Evolutionary conservation across 2,888 invertebrate species (phyloP).

Genomic region (Timema cristinae): DNA sequence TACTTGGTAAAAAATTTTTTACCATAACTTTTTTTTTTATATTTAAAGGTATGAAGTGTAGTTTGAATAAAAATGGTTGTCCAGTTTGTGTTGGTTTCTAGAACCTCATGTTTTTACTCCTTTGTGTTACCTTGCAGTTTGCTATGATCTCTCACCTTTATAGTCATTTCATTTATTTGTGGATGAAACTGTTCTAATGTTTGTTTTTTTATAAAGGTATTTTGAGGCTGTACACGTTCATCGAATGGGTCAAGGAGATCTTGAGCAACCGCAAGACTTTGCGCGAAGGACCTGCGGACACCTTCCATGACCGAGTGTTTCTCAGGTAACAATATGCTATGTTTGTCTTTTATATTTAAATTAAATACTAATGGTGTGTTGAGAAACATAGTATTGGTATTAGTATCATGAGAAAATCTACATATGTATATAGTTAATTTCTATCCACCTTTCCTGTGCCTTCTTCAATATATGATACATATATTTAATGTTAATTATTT

Average conservation of each 20-base stretch:
- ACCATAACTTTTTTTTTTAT: too few relatives aligned
- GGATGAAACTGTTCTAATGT: background rate
- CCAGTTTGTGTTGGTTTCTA: too few relatives aligned
- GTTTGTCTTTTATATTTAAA: too few relatives aligned
- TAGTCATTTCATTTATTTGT: background rate
- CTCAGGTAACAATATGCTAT: constrained; percentile 45
- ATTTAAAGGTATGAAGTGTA: background rate
- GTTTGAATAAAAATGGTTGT: background rate
- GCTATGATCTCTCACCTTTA: background rate
- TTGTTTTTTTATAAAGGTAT: constrained; percentile 57
- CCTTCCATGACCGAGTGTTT: constrained; percentile 87
- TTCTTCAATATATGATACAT: too few relatives aligned
- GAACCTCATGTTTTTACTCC: too few relatives aligned
- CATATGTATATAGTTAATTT: background rate
- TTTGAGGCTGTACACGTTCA: constrained; percentile 85
- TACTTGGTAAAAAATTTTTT: too few relatives aligned
- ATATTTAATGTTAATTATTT: background rate
- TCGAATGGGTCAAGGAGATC: constrained; percentile 96
- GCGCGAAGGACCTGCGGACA: constrained; percentile 55
- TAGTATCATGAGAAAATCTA: background rate
- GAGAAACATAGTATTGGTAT: background rate
- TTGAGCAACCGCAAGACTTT: constrained; percentile 53
- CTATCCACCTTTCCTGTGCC: background rate
- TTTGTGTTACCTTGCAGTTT: background rate
- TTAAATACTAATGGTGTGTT: too few relatives aligned